Evolutionary conservation across 2,888 invertebrate genomes (phyloP), one percentile per base, ranked within the genome.

Genomic region (Drosophila nigricruria): DNA sequence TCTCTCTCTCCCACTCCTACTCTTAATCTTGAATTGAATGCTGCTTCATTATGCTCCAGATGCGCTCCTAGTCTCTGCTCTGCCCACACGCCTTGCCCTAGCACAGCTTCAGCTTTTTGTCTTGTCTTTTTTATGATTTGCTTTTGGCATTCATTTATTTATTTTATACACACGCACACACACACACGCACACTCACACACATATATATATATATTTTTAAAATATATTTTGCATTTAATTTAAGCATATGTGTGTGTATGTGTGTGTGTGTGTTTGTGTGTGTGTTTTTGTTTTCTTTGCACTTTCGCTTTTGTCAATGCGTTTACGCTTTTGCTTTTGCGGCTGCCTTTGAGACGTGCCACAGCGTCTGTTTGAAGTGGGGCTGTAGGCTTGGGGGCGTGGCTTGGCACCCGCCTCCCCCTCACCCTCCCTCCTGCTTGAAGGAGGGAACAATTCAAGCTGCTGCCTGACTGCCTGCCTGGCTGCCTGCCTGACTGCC

Each of bases 271-370:
- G 43, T 72, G 43, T 52, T 27, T 64, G 30, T 74, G 34, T 54
- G 40, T 43, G 32, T 72, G 34, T 73, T 4, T 14, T 23, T 52
- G 61, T 14, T 60, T 77, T 42, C 50, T 72, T 82, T 79, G 60
- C 73, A 81, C 80, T 80, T 80, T 80, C 82, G 75, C 79, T 80
- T 81, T 80, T 81, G 81, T 78, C 66, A 53, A 49, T 58, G 42
- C 50, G 52, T 62, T 76, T 64, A 27, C 59, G 69, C 60, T 68
- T 58, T 50, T 50, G 50, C 50, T 32, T 42, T 42, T 68, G 49
- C 42, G 62, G 45, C 53, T 52, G 34, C 27, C 58, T 65, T 50
- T 49, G 70, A 56, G 59, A 77, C 69, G 69, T 78, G 42, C 42
- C 32, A 14, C 45, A 36, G 23, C 32, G n/a, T 27, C 16, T 16